phyloP scores from a whole-genome alignment of 2,797 vertebrate genomes.

The Enoplosus armatus region DNA sequence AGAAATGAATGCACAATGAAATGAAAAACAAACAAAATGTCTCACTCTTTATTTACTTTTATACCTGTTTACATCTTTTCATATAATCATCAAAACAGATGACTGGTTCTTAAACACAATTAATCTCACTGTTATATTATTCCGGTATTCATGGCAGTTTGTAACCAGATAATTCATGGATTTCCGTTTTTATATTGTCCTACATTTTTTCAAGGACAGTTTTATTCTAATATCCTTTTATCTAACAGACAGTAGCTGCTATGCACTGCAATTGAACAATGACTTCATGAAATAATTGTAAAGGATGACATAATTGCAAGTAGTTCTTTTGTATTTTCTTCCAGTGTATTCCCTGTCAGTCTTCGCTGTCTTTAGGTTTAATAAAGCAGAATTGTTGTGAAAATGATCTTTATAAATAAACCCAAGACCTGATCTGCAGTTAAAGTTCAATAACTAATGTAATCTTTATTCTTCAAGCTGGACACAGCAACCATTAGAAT shows the following conservation, averaged over 20 bases:
- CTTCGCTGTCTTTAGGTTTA: conserved; percentile 22
- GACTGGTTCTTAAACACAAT: neutral
- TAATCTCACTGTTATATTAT: neutral
- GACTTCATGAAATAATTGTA: conserved; percentile 23
- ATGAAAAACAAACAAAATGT: neutral
- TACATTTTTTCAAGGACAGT: neutral
- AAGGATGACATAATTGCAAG: conserved; percentile 16
- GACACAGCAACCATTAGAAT: neutral
- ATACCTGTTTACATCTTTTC: neutral
- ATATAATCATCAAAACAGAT: neutral
- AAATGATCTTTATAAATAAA: conserved; percentile 34
- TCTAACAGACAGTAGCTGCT: conserved; percentile 18
- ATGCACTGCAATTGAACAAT: neutral
- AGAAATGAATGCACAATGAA: neutral
- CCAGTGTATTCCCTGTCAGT: neutral
- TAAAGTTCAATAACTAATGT: conserved; percentile 19
- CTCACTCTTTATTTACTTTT: neutral
- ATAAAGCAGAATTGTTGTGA: conserved; percentile 30
- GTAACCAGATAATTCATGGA: neutral
- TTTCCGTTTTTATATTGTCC: neutral
- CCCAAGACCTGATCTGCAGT: neutral
- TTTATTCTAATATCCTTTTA: neutral
- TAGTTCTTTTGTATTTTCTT: conserved; percentile 23
- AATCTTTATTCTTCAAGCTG: conserved; percentile 11
- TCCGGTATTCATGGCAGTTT: neutral